These are phyloP conservation scores for Ectemnius lituratus DNA, from an alignment of 2,888 invertebrate genomes.

Conservation along the genomic window DNA sequence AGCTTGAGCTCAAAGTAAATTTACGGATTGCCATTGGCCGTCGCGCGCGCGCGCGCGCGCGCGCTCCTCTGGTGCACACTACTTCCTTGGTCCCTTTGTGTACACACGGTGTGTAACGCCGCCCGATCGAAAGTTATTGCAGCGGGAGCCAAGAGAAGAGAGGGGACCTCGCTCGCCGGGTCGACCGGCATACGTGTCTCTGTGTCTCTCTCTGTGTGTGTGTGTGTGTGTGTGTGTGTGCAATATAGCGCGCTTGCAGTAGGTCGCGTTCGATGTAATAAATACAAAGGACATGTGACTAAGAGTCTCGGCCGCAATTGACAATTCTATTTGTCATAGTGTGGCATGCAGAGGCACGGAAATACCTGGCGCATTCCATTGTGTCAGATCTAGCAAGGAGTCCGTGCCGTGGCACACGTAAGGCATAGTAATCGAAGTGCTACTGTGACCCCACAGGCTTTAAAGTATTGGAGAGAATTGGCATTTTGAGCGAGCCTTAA, in stretches of 20 bases:
- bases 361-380: background rate
- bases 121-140: conserved; percentile 4
- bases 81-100: background rate
- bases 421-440: conserved; percentile 4
- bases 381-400: background rate
- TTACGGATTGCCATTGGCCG: conserved; percentile 4
- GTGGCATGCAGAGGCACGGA: background rate
- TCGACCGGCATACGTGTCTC: background rate
- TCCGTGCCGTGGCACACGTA: background rate
- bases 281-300: conserved; percentile 4
- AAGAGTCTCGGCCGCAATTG: background rate
- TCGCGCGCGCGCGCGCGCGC: background rate
- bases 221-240: no score
- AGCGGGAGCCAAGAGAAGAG: background rate
- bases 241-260: background rate
- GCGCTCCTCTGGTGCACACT: background rate
- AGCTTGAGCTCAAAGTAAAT: conserved; percentile 1
- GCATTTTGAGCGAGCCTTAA: background rate
- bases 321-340: conserved; percentile 1
- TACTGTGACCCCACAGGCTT: background rate
- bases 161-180: no score
- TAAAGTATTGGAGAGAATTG: background rate
- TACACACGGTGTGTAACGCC: conserved; percentile 3
- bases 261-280: background rate
- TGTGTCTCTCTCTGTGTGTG: background rate